phyloP scores from a whole-genome alignment of 30 jellyfish, hydroid and myxozoan genomes.

The Hydractinia echinata region DNA sequence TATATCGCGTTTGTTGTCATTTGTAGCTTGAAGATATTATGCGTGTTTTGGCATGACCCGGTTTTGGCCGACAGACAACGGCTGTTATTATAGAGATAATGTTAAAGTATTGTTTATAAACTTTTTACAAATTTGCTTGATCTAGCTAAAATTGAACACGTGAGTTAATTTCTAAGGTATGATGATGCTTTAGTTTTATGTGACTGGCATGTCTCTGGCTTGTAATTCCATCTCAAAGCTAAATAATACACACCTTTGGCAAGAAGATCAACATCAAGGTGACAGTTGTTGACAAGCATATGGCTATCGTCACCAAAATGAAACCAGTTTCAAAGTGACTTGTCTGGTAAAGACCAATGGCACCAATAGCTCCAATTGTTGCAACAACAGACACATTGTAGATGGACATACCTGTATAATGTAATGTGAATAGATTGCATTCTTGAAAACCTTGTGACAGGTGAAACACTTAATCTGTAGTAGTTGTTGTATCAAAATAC shows the following conservation, averaged over 20 bases:
- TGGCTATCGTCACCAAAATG: conserved; percentile 50
- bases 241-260: conserved; percentile 58
- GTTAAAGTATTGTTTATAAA: background rate
- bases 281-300: conserved; percentile 62
- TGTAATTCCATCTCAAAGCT: background rate
- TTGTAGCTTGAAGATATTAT: too few relatives aligned
- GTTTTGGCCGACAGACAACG: background rate
- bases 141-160: too few relatives aligned
- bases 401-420: conserved; percentile 79
- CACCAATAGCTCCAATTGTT: conserved; percentile 58
- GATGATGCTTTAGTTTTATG: too few relatives aligned
- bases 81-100: background rate
- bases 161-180: too few relatives aligned
- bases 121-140: background rate
- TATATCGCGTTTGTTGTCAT: too few relatives aligned
- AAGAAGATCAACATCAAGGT: conserved; percentile 69
- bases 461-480: too few relatives aligned
- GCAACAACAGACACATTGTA: conserved; percentile 79
- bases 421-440: background rate
- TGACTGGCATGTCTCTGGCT: too few relatives aligned
- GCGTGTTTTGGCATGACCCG: background rate
- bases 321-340: conserved; percentile 41
- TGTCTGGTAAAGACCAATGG: conserved; percentile 53
- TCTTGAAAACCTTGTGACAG: background rate
- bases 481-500: too few relatives aligned